Base-by-base conservation (phyloP, 2,888 invertebrate species). In the Rhyacophila evoluta region DNA sequence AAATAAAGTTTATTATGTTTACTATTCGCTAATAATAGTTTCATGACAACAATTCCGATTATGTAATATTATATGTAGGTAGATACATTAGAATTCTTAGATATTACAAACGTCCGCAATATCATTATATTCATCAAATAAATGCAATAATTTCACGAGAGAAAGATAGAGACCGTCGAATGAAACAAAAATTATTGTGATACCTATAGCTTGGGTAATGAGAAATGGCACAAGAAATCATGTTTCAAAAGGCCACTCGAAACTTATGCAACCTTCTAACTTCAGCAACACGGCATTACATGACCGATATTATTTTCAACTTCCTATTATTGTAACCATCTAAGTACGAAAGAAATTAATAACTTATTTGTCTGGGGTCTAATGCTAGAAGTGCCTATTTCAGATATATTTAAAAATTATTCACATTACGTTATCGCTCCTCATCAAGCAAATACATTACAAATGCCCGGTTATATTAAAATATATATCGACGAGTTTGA, bases 181-280 rank as follows among this genome's bases (percentile, higher is more conserved):
- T 55, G n/a, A 55, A 55, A 55, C 8, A 19, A 55, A 55, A 55
- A 55, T 55, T 19, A 55, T 55, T 55, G 55, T 55, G 55, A 55
- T 55, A 55, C 19, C 55, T 25, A n/a, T n/a, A 10, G 19, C 55
- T 55, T 55, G 25, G 55, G 55, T 19, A 55, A 55, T 19, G 2
- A 55, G 55, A 55, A 55, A 55, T 55, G 55, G 55, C 55, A 55
- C 25, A 55, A 55, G 19, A 55, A 55, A 71, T 71, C 41, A 28
- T 19, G 28, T 73, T 77, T 69, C 73, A 73, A 73, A 77, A 73
- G 72, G 72, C 77, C 73, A 73, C 33, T 55, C 33, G 25, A 28
- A 28, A 19, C 55, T 76, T 76, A 55, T 76, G 72, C 55, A 76
- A 76, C 37, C 55, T 55, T 55, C 55, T 19, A 55, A 55, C 15